Evolutionary conservation across 92 coral and sea anemone species (phyloP).

Genomic region (Porites lobata): DNA sequence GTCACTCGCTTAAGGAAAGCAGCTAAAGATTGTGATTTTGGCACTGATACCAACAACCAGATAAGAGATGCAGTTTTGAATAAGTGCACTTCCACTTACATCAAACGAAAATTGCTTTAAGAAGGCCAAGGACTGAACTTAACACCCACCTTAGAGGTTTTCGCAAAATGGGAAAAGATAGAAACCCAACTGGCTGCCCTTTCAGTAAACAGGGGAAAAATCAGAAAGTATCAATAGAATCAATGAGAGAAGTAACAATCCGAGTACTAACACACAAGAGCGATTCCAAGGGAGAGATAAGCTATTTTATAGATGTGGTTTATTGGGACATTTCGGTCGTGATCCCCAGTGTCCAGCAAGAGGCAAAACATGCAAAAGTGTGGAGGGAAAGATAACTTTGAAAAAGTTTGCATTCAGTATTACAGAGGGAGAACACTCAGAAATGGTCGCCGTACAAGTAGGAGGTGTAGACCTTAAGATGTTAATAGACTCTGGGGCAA

Average conservation of each 20-base stretch:
- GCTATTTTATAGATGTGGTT: conserved; percentile 44
- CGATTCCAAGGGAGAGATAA: too few relatives aligned
- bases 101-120: neutral
- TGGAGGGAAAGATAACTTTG: too few relatives aligned
- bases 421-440: neutral
- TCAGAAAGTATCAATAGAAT: too few relatives aligned
- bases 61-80: conserved; percentile 6
- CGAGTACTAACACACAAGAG: too few relatives aligned
- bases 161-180: conserved; percentile 8
- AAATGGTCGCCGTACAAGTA: too few relatives aligned
- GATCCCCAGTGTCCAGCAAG: conserved; percentile 52
- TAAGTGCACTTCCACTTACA: conserved; percentile 24
- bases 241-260: too few relatives aligned
- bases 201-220: conserved; percentile 4
- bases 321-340: conserved; percentile 34
- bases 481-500: too few relatives aligned
- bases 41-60: conserved; percentile 31
- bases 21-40: neutral
- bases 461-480: too few relatives aligned
- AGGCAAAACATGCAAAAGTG: too few relatives aligned
- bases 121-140: conserved; percentile 36
- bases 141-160: conserved; percentile 33
- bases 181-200: conserved; percentile 12
- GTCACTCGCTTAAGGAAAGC: too few relatives aligned
- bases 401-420: neutral